Conservation (phyloP, 92 coral and sea anemone species). For the Heliopora coerulea region DNA sequence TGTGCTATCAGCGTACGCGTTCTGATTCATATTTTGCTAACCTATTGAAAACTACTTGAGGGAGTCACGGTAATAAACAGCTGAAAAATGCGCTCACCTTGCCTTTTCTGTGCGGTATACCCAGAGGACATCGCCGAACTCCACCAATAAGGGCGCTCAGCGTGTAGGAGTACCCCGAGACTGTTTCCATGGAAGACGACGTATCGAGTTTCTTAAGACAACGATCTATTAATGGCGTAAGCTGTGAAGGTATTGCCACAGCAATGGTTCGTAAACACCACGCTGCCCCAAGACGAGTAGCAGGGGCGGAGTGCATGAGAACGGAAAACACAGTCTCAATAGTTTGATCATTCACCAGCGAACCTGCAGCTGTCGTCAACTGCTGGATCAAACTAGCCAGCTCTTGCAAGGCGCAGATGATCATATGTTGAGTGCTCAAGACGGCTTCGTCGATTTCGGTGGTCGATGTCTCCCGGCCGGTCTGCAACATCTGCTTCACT, state of each 20-base stretch:
- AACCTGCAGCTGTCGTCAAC: conserved; percentile 79
- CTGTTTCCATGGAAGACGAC: conserved; percentile 88
- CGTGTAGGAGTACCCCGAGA: conserved; percentile 94
- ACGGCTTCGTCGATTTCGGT: conserved; percentile 60
- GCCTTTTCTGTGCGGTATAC: conserved; percentile 96
- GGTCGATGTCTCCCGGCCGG: conserved; percentile 56
- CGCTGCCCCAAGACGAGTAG: conserved; percentile 90
- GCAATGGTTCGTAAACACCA: conserved; percentile 93
- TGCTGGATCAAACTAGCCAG: conserved; percentile 90
- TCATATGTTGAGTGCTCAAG: conserved; percentile 86
- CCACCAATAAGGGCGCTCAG: conserved; percentile 95
- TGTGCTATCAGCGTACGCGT: too few species aligned
- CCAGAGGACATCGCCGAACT: conserved; percentile 83
- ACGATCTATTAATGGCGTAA: conserved; percentile 89
- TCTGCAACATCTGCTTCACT: conserved; percentile 57
- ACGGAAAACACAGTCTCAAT: conserved; percentile 87
- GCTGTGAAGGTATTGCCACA: conserved; percentile 85
- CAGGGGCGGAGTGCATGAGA: conserved; percentile 93
- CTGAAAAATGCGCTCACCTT: conserved; percentile 52
- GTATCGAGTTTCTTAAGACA: conserved; percentile 78
- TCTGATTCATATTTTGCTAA: too few species aligned
- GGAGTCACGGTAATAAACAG: not conserved
- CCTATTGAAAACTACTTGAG: too few species aligned
- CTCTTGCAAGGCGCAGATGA: conserved; percentile 94
- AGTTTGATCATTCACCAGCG: conserved; percentile 78